Base-by-base conservation (phyloP, 2,888 invertebrate species). In the Tricholauxania praeusta region DNA sequence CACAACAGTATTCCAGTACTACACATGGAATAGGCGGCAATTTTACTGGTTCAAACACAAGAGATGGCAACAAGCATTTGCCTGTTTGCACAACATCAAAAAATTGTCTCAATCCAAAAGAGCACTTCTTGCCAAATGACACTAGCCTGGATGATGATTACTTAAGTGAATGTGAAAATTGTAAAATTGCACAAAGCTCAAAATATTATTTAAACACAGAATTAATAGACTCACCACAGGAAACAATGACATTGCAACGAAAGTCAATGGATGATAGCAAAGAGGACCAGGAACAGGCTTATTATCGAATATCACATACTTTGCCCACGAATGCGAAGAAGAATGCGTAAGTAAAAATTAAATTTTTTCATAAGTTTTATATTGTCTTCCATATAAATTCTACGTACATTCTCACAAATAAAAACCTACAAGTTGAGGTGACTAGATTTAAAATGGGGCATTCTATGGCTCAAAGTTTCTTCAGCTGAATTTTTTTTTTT, bases 91-190 rank as follows among this genome's bases (percentile, higher is more conserved):
- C 88, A 69, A 87, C 87, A 72, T 87, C 87, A 28, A 88, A 87
- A 78, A 88, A 88, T 76, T 88, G 88, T 70, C 81, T 85, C 59
- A 88, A 87, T 81, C 87, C 87, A 57, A 87, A 85, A 75, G 88
- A 88, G 75, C 88, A 87, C 78, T 88, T 88, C 74, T 79, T 88
- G 77, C 87, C 88, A 73, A 88, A 87, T 75, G 88, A 88, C 73
- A 87, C 87, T 28, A 87, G 87, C 69, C 79, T 88, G 71, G 89
- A 90, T 65, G 93, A 93, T 82, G 93, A 94, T 86, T 94, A 93
- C 84, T 90, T 94, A 79, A 94, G 92, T 87, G 94, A 94, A 87
- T 94, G 94, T 87, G 94, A 94, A 87, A 94, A 94, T 88, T 94
- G 94, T 88, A 94, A 94, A 87, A 92, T 93, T 66, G 91, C 93